Conservation (phyloP, 1,140 invertebrate genomes). For the Helicoverpa zea region DNA sequence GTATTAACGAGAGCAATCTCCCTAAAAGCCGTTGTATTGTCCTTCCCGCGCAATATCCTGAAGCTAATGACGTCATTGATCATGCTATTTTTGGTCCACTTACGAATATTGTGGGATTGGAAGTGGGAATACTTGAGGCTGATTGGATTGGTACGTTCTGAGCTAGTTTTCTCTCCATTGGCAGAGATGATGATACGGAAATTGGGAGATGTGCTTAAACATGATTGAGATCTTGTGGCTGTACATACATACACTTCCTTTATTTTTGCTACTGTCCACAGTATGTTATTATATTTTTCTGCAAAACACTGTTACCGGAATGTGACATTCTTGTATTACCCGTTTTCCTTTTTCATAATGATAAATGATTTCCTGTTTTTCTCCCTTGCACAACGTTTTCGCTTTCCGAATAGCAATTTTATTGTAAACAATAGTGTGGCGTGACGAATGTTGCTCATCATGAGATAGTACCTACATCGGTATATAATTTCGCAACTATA, state of each 20-base stretch:
- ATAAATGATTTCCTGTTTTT: conserved; percentile 26
- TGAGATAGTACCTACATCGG: conserved; percentile 27
- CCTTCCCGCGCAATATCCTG: conserved; percentile 19
- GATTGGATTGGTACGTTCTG: background rate
- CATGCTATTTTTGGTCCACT: conserved; percentile 10
- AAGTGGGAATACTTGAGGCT: background rate
- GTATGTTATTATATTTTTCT: no score
- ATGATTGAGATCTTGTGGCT: no score
- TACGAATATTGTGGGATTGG: background rate
- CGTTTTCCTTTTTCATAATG: background rate
- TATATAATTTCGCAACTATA: conserved; percentile 44
- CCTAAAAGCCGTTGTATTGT: conserved; percentile 38
- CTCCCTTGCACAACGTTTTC: conserved; percentile 28
- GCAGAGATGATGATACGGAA: no score
- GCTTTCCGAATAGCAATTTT: conserved; percentile 47
- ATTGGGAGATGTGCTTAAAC: no score
- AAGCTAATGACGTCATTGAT: conserved; percentile 24
- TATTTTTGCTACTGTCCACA: no score
- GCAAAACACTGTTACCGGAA: no score
- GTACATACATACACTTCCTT: no score
- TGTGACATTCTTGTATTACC: no score
- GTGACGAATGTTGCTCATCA: conserved; percentile 46
- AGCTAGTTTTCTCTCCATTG: no score
- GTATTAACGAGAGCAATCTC: conserved; percentile 40
- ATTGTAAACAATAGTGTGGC: conserved; percentile 48